Evolutionary conservation across 2,113 vertebrate genomes (phyloP).

Genomic region (Ploceus nigricollis): DNA sequence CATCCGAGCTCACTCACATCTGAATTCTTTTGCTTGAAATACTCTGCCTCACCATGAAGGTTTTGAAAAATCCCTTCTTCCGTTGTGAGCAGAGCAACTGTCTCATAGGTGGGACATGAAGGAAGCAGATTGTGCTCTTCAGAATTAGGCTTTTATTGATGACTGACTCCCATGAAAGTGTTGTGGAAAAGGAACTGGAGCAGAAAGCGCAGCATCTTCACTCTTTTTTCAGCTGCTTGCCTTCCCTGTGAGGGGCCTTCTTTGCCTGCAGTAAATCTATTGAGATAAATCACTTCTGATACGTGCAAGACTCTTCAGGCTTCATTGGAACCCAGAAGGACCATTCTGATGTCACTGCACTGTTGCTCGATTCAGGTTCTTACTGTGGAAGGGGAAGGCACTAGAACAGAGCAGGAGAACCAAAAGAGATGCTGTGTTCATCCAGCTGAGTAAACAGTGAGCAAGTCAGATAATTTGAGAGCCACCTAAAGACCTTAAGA

Average conservation of each 20-base stretch:
- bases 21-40: neutral
- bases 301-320: rapidly evolving
- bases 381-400: neutral
- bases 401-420: neutral
- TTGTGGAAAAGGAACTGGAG: neutral
- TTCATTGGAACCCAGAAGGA: neutral
- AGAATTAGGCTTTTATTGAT: neutral
- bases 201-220: neutral
- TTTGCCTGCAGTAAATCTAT: neutral
- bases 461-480: neutral
- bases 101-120: neutral
- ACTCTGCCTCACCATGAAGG: neutral
- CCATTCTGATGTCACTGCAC: neutral
- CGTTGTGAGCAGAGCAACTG: neutral
- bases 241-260: neutral
- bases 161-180: neutral
- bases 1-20: neutral
- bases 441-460: neutral
- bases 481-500: neutral
- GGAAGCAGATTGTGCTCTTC: neutral
- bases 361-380: neutral
- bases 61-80: neutral
- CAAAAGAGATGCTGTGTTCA: neutral
- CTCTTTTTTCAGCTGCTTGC: neutral
- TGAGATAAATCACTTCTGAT: neutral